Percentiles rank a stretch among this genome's conserved stretches.
phyloP scores from a whole-genome alignment of 2,888 invertebrate species.

The Gasteruption jaculator region DNA sequence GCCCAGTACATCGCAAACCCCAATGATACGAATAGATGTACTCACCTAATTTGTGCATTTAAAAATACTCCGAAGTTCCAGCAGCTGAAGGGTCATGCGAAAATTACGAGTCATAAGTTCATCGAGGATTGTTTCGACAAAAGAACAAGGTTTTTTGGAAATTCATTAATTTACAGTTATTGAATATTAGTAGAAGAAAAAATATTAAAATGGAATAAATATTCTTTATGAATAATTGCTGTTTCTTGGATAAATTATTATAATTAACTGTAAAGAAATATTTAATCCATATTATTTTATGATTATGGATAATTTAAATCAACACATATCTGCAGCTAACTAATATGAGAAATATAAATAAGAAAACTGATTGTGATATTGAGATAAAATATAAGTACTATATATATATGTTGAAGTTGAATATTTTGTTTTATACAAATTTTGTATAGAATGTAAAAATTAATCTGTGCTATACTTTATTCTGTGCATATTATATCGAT shows the following conservation, averaged over 20 bases:
- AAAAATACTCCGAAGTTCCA: constrained; percentile 46
- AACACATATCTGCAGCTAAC: too few relatives aligned
- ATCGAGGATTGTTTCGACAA: constrained; percentile 43
- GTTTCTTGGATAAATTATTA: background rate
- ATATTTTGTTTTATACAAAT: background rate
- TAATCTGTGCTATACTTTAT: too few relatives aligned
- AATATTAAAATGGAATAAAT: background rate
- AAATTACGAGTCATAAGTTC: constrained; percentile 41
- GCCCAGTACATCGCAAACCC: constrained; percentile 43
- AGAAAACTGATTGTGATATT: too few relatives aligned
- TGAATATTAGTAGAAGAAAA: background rate
- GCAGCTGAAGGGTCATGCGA: constrained; percentile 36
- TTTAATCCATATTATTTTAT: background rate
- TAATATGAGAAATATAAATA: too few relatives aligned
- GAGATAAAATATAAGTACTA: too few relatives aligned
- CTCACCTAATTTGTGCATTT: constrained; percentile 46
- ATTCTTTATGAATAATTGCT: background rate
- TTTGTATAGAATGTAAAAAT: background rate
- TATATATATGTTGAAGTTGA: constrained; percentile 3
- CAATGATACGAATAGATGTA: constrained; percentile 39
- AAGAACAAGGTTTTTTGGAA: constrained; percentile 36
- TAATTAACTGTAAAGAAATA: background rate
- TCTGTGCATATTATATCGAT: too few relatives aligned
- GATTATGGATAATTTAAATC: background rate
- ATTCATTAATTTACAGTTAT: constrained; percentile 2